A percentile compares a stretch with the other conserved stretches of the same genome.
phyloP scores from a whole-genome alignment of 2,888 invertebrate genomes.

The Coelopa pilipes region DNA sequence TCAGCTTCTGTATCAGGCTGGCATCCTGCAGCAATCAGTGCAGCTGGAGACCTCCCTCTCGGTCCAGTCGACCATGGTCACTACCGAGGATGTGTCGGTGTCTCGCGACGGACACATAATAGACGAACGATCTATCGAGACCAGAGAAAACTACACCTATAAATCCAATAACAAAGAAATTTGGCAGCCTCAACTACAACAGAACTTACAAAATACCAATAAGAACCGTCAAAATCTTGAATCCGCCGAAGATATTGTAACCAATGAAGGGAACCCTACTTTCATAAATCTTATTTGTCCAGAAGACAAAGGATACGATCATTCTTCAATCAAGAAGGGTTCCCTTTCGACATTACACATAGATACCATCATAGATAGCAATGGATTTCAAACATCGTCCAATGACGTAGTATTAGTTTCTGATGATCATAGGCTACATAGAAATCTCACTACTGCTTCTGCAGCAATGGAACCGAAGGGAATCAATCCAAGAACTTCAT shows the following conservation, averaged over 20 bases:
- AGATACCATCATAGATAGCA: no score
- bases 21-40: constrained; percentile 75
- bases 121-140: constrained; percentile 77
- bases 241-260: no score
- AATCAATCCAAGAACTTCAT: not conserved
- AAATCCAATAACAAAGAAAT: constrained; percentile 75
- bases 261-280: no score
- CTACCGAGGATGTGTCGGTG: constrained; percentile 77
- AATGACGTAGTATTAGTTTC: no score
- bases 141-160: constrained; percentile 78
- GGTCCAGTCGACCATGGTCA: constrained; percentile 77
- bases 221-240: no score
- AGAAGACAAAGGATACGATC: no score
- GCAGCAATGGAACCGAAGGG: no score
- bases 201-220: not conserved
- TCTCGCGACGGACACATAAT: constrained; percentile 75
- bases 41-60: constrained; percentile 77
- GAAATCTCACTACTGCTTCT: no score
- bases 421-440: no score
- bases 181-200: constrained; percentile 70
- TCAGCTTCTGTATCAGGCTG: constrained; percentile 75
- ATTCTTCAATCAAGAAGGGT: no score
- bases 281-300: not conserved
- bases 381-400: no score
- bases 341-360: no score